Base-by-base conservation (phyloP, 1,140 invertebrate genomes). In the Calephelis virginiensis region DNA sequence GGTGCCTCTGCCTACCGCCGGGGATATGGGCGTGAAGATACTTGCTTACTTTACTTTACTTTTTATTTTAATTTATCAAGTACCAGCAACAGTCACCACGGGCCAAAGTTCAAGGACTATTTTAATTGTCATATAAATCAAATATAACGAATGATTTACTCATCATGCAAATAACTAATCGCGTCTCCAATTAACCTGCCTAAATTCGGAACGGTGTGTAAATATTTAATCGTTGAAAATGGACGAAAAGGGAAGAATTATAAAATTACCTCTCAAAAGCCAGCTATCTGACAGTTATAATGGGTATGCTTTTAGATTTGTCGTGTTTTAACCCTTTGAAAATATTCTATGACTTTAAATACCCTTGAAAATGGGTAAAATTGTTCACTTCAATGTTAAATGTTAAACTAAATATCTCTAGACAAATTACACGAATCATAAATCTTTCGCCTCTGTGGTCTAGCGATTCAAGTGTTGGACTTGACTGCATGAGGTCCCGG, bases 181-280 rank as follows among this genome's bases (percentile, higher is more conserved):
- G 69, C 70, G 67, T 74, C 67, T 77, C 70, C 77, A 83, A 81
- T 85, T 85, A 84, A 82, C 77, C 77, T 81, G 78, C 72, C 72
- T 81, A 81, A 87, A 88, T 86, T 78, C 69, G 77, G 78, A 78
- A 73, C 70, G 67, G 76, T 73, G 75, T 67, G 80, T 90, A 80
- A 87, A 90, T 90, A 78, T 85, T 90, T 87, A 82, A 90, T 82
- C 64, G 71, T 69, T 64, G 80, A 84, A 88, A 90, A 88, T 84
- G 83, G 78, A 71, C 75, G 77, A 71, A 86, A 88, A 87, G 82
- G 84, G 85, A 87, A 83, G 78, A 86, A 86, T 90, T 88, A 90
- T 83, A 80, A 82, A 88, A 88, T 90, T 88, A 90, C 67, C 76
- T 82, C 76, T 83, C 78, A 86, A 88, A 84, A 59, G 50, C 17